These are phyloP conservation scores for Theonella swinhoei DNA, from an alignment of 37 sponge, comb jelly and placozoan species.

Conservation along the genomic window DNA sequence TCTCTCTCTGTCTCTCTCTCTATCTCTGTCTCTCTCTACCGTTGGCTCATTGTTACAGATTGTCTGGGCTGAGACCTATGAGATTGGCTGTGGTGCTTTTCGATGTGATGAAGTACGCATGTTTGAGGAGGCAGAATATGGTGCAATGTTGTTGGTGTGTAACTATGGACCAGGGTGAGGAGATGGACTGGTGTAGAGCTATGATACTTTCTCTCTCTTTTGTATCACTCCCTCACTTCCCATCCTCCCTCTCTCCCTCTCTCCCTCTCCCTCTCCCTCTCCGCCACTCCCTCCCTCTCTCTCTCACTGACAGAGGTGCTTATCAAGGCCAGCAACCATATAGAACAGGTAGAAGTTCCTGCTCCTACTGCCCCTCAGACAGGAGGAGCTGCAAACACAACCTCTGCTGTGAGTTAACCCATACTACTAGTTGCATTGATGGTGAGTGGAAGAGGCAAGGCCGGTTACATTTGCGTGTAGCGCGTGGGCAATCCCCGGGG, in stretches of 20 bases:
- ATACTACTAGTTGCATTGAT: no score
- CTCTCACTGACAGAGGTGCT: conserved; percentile 21
- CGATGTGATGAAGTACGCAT: conserved; percentile 26
- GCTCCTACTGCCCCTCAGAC: conserved; percentile 25
- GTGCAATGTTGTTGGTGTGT: conserved; percentile 14
- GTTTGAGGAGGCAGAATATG: conserved; percentile 20
- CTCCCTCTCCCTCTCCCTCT: background rate
- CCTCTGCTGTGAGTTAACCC: conserved; percentile 18
- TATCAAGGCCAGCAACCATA: conserved; percentile 23
- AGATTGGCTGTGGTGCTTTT: conserved; percentile 30
- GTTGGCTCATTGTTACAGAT: no score
- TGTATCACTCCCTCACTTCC: background rate
- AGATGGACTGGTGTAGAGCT: background rate
- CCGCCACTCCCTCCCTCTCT: no score
- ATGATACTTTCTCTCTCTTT: background rate
- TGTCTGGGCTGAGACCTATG: conserved; percentile 22
- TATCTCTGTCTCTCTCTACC: no score
- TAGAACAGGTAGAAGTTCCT: conserved; percentile 8
- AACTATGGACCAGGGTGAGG: conserved; percentile 46
- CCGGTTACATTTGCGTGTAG: no score
- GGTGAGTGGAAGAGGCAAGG: no score
- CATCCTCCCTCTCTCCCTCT: background rate
- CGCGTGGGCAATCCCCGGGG: no score
- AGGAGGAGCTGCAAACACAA: background rate
- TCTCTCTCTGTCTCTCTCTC: background rate